These are phyloP conservation scores for Tipula lateralis DNA, from an alignment of 2,888 invertebrate genomes.

Conservation along the genomic window DNA sequence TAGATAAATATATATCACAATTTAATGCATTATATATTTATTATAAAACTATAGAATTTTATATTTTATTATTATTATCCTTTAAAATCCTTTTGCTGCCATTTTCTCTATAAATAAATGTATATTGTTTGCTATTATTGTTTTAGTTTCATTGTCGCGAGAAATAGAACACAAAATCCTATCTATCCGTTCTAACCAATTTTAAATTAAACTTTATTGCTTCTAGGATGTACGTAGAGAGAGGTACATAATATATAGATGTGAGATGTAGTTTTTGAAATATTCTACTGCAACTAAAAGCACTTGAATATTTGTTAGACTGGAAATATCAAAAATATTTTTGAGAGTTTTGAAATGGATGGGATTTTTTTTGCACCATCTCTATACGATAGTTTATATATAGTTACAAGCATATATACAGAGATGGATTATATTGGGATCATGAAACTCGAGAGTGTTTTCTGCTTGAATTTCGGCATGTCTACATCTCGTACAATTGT, in stretches of 20 bases:
- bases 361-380: not conserved
- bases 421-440: not conserved
- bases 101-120: not conserved
- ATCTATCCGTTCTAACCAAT: not conserved
- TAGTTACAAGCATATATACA: not conserved
- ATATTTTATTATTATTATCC: not conserved
- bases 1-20: not conserved
- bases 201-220: not conserved
- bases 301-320: constrained; percentile 11
- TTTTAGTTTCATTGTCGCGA: not conserved
- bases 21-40: not conserved
- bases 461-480: not conserved
- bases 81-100: not conserved
- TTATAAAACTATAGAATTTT: not conserved
- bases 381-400: not conserved
- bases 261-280: not conserved
- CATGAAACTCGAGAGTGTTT: not conserved
- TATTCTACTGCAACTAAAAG: not conserved
- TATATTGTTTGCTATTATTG: not conserved
- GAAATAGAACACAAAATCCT: not conserved
- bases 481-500: not conserved
- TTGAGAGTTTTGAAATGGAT: not conserved
- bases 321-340: constrained; percentile 5
- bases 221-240: not conserved
- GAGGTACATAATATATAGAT: not conserved